phyloP scores from a whole-genome alignment of 2,797 vertebrate species.

The Perodicticus potto region DNA sequence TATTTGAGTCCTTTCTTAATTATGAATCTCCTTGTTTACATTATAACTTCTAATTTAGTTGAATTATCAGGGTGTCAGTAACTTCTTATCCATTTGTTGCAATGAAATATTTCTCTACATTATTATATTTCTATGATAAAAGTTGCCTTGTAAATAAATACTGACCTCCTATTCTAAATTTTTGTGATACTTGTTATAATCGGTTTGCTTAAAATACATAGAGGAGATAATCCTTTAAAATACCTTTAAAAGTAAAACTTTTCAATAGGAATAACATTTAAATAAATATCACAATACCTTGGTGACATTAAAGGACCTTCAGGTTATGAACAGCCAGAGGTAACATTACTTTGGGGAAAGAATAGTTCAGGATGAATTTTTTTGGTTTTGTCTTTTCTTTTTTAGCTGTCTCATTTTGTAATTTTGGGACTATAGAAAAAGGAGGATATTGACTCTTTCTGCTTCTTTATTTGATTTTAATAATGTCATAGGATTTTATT shows the following conservation, averaged over 20 bases:
- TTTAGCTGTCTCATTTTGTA: neutral
- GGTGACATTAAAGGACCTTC: neutral
- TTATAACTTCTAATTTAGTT: neutral
- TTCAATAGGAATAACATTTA: neutral
- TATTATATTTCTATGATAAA: neutral
- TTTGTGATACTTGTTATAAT: neutral
- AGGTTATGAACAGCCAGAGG: neutral
- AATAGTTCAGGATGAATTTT: neutral
- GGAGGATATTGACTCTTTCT: neutral
- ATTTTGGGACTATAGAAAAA: neutral
- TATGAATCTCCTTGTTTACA: neutral
- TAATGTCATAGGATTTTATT: neutral
- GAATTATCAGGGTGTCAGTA: neutral
- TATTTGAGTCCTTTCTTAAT: neutral
- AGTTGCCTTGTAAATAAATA: neutral
- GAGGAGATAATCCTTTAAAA: neutral
- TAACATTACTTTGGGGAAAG: neutral
- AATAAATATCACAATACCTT: neutral
- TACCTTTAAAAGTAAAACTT: neutral
- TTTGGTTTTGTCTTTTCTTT: neutral
- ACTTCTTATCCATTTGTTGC: neutral
- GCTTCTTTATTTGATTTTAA: neutral
- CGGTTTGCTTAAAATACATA: neutral
- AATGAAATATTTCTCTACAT: neutral
- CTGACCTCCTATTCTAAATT: neutral